Conservation (phyloP, 2,888 invertebrate species). For the Pristionchus arcanus region DNA sequence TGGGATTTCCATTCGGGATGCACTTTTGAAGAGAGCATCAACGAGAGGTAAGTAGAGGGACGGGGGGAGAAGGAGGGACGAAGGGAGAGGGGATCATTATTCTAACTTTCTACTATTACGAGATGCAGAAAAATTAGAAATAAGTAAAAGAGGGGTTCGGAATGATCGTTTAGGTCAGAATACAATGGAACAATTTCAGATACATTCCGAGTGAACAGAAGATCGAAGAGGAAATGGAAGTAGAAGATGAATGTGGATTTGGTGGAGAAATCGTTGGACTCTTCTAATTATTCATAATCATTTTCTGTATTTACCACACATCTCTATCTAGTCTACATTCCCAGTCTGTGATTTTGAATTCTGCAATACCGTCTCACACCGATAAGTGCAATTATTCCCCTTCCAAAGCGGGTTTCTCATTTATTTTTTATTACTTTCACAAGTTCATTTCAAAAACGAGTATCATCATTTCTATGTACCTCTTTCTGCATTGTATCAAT, state of each 20-base stretch:
- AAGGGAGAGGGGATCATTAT: neutral
- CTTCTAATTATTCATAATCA: neutral
- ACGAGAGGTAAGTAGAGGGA: neutral
- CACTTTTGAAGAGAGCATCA: constrained; percentile 27
- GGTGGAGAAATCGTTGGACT: constrained; percentile 34
- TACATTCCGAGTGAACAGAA: neutral
- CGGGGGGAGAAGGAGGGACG: neutral
- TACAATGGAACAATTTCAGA: neutral
- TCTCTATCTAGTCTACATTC: constrained; percentile 20
- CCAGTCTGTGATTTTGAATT: neutral
- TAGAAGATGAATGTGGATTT: neutral
- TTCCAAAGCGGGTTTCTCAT: neutral
- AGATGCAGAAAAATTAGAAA: neutral
- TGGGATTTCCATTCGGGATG: constrained; percentile 38
- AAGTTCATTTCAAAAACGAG: neutral
- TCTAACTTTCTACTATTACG: neutral
- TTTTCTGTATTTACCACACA: neutral
- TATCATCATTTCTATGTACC: neutral
- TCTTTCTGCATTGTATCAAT: constrained; percentile 2
- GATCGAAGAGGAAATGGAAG: neutral
- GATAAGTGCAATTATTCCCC: neutral
- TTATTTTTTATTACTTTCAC: neutral
- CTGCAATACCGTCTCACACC: neutral
- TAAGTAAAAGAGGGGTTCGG: neutral
- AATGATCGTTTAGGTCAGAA: neutral